Evolutionary conservation across 2,797 vertebrate genomes (phyloP).

Genomic region (Sarcoramphus papa): DNA sequence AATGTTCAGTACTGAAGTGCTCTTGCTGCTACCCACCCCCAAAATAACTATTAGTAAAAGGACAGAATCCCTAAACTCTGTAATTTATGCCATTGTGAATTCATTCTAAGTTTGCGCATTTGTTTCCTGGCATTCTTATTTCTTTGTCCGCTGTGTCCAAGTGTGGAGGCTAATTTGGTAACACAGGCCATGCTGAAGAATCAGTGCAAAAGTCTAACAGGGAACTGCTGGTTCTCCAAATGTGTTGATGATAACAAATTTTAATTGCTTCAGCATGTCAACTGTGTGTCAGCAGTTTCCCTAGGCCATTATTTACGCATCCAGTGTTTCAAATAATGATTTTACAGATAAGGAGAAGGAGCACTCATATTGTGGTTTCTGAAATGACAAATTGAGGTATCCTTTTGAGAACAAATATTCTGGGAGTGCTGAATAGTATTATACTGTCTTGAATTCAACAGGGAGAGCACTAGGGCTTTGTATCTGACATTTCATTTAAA

Average conservation of each 20-base stretch:
- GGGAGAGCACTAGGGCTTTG: neutral
- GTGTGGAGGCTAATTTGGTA: neutral
- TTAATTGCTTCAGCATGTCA: conserved; percentile 5
- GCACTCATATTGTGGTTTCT: neutral
- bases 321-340: neutral
- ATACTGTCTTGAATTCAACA: neutral
- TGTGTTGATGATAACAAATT: neutral
- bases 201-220: neutral
- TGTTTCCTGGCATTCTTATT: neutral
- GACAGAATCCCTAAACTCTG: neutral
- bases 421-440: neutral
- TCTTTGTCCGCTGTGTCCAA: neutral
- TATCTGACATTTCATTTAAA: neutral
- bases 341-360: neutral
- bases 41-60: neutral
- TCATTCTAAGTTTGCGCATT: neutral
- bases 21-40: neutral
- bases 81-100: neutral
- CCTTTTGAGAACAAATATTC: neutral
- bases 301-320: neutral
- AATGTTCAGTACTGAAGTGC: neutral
- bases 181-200: neutral
- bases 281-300: neutral
- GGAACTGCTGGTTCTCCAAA: neutral
- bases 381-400: neutral